Percentiles rank a stretch among this genome's conserved stretches.
phyloP scores from a whole-genome alignment of 2,113 vertebrate genomes.

The Azemiops feae region DNA sequence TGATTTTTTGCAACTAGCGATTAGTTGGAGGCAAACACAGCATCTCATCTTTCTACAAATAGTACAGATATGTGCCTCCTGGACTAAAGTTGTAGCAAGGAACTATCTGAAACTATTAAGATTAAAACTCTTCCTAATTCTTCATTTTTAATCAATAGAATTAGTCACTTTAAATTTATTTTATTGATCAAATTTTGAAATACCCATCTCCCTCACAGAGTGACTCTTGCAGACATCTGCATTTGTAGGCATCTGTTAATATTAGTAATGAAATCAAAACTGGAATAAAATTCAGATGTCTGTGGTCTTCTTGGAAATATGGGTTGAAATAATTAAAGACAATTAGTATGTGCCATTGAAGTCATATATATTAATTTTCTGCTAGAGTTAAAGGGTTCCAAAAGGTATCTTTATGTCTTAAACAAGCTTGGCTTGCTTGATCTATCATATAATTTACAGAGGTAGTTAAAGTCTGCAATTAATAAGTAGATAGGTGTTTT shows the following conservation, averaged over 20 bases:
- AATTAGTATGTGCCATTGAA: not conserved
- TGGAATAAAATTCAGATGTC: not conserved
- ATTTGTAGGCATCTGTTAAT: slow-evolving; percentile 31
- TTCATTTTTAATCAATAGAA: slow-evolving; percentile 5
- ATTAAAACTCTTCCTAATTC: not conserved
- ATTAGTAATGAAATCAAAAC: slow-evolving; percentile 32
- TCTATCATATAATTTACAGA: not conserved
- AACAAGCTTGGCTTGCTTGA: not conserved
- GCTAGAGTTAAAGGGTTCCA: not conserved
- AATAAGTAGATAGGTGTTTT: not conserved
- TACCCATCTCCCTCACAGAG: not conserved
- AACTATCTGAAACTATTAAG: not conserved
- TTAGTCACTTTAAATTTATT: slow-evolving; percentile 6
- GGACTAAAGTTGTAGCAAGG: not conserved
- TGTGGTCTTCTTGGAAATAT: not conserved
- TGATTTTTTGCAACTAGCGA: slow-evolving; percentile 27
- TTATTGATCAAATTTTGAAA: not conserved
- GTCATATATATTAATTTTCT: not conserved
- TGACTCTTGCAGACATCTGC: not conserved
- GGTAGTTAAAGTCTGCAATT: not conserved
- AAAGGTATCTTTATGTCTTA: not conserved
- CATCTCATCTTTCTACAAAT: slow-evolving; percentile 32
- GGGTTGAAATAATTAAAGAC: not conserved
- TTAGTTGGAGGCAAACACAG: slow-evolving; percentile 26
- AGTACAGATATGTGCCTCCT: slow-evolving; percentile 17